Evolutionary conservation across 2,797 vertebrate genomes (phyloP), one percentile per base, ranked within the genome.

Genomic region (Limosa lapponica): DNA sequence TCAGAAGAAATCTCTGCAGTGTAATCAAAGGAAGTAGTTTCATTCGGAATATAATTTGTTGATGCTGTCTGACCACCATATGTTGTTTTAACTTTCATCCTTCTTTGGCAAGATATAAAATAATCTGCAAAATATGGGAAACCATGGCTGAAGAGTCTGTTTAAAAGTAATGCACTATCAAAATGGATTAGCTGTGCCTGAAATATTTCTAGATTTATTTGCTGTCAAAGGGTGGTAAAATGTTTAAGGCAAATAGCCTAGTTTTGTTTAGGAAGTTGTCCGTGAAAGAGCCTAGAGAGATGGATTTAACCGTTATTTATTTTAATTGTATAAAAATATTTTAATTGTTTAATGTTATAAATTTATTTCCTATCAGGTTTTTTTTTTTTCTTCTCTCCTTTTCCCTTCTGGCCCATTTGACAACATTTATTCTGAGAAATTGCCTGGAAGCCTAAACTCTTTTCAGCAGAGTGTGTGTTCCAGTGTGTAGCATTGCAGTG

Each of bases 211-310:
- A 69, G 55, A 92, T 95, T 93, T 92, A 94, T 94, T 97, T 92
- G 71, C 82, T 95, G 37, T 92, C 74, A 83, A 65, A 81, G 41
- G 13, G 32, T 90, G 55, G 52, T 91, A 78, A 95, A 91, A 93
- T 88, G 89, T 96, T 95, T 95, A 97, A 97, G 93, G 79, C 55
- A 84, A 88, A 84, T 79, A 92, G 78, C 72, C 69, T 85, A 49
- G 16, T 89, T 93, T 75, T 95, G 79, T 92, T 95, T 90, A 95
- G 88, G 43, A 91, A 77, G 32, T 43, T 83, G 43, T 51, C 57
- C 19, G 6, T 54, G 52, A 73, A 87, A 69, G 73, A 90, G 23
- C 89, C 25, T n/a, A 43, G 69, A 73, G 66, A 87, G 49, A 91
- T 85, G 3, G 62, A 82, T 95, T 71, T 82, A 82, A 79, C 13